phyloP scores from a whole-genome alignment of 2,888 invertebrate species.

The Drosophila nigricruria region DNA sequence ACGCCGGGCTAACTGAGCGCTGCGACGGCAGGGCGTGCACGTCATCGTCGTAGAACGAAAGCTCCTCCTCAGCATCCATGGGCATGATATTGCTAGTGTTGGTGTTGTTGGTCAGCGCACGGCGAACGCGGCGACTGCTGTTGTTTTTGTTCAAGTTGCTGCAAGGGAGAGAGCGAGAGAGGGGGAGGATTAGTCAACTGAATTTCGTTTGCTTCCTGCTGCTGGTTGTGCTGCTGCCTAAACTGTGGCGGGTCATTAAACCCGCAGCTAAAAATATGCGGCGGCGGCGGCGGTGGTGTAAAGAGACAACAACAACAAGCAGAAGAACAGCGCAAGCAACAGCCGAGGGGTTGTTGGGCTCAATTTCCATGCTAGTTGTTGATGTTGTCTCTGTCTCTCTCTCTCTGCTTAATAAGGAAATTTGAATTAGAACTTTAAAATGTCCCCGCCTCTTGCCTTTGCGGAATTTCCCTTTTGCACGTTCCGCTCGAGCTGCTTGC shows the following conservation, averaged over 20 bases:
- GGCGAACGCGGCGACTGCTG: slow-evolving; percentile 56
- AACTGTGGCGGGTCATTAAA: slow-evolving; percentile 70
- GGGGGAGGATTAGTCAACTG: slow-evolving; percentile 66
- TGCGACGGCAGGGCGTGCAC: slow-evolving; percentile 52
- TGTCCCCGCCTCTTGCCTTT: slow-evolving; percentile 3
- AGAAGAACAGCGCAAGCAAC: slow-evolving; percentile 3
- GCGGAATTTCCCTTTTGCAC: slow-evolving; percentile 65
- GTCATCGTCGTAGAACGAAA: slow-evolving; percentile 84
- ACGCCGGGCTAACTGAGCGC: slow-evolving; percentile 72
- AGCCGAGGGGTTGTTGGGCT: slow-evolving; percentile 59
- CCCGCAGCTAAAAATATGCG: slow-evolving; percentile 72
- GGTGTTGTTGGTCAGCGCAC: slow-evolving; percentile 47
- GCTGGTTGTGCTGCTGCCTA: slow-evolving; percentile 52
- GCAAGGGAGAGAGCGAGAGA: slow-evolving; percentile 19
- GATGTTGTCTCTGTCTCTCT: slow-evolving; percentile 10
- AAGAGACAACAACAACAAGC: slow-evolving; percentile 38
- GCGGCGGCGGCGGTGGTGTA: slow-evolving; percentile 42
- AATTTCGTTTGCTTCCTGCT: slow-evolving; percentile 26
- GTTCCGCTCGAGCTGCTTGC: slow-evolving; percentile 70
- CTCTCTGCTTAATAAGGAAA: slow-evolving; percentile 57
- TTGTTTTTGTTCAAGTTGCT: slow-evolving; percentile 56
- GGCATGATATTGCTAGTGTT: slow-evolving; percentile 57
- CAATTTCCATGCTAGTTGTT: slow-evolving; percentile 30
- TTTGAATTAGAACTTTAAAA: slow-evolving; percentile 41
- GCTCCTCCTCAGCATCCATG: slow-evolving; percentile 82